Base-by-base conservation (phyloP, 2,113 vertebrate genomes). In the Alaudala cheleensis region DNA sequence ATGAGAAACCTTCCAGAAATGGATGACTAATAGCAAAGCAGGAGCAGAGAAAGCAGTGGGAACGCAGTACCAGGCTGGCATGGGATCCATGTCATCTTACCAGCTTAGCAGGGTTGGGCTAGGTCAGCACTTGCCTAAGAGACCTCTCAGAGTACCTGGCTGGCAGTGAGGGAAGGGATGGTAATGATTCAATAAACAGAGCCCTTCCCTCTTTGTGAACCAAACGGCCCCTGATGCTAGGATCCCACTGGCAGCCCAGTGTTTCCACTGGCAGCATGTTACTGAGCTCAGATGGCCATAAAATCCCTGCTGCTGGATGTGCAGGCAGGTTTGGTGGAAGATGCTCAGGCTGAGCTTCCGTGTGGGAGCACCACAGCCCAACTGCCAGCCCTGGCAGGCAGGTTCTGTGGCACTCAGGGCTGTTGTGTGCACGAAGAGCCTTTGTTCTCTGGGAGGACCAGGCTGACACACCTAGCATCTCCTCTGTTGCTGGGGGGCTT, bases 1-100 rank as follows among this genome's bases (percentile, higher is more conserved):
- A 91, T 95, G 97, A 96, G 92, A 95, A 96, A 95, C 90, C 95
- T 96, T 95, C 94, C 95, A 97, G 96, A 96, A 97, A 95, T 1
- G 4, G 74, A 94, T 96, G 97, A 97, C 94, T 95, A 96, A 97
- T 93, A 85, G 89, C 81, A 85, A 86, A 92, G 80, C 14, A 0
- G 90, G 90, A 96, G 74, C 86, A 95, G 91, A 92, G 88, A 91
- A 96, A 94, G 92, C 91, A 92, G 90, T 95, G 96, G 96, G 94
- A 95, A 95, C 18, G 9, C 81, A 6, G 73, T 81, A 64, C 82
- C 81, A 81, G 85, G 88, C 85, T 95, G 96, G 94, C 91, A 93
- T 95, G 85, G 67, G 84, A 96, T 93, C 91, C 76, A 67, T 90
- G 93, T 95, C 87, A 95, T 95, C 83, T 86, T 95, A 95, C 96